Evolutionary conservation across 2,888 invertebrate genomes (phyloP).

Genomic region (Caenorhabditis sp.): DNA sequence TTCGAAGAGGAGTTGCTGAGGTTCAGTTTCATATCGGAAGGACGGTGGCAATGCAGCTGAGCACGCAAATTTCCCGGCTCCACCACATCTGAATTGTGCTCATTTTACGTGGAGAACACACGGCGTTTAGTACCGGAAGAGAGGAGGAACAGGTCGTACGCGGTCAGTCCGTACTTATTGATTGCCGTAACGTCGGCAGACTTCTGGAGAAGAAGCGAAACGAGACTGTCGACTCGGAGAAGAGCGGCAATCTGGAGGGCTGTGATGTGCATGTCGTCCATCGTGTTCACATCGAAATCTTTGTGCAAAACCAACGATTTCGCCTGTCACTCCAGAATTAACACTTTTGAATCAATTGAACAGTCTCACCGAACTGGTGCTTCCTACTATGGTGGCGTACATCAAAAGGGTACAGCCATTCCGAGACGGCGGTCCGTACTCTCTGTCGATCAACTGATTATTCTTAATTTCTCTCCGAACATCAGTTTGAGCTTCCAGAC

Average conservation of each 20-base stretch:
- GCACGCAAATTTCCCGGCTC: slow-evolving; percentile 16
- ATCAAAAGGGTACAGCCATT: slow-evolving; percentile 59
- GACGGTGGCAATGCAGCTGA: slow-evolving; percentile 33
- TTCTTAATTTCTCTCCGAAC: slow-evolving; percentile 34
- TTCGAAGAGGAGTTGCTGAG: slow-evolving; percentile 45
- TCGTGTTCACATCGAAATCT: slow-evolving; percentile 48
- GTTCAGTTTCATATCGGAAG: slow-evolving; percentile 19
- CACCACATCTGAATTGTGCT: neutral
- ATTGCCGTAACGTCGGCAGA: slow-evolving; percentile 19
- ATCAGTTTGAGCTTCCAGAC: slow-evolving; percentile 27
- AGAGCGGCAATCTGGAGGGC: slow-evolving; percentile 56
- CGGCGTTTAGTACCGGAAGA: slow-evolving; percentile 25
- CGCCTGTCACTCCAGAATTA: slow-evolving; percentile 7
- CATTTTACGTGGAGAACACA: neutral
- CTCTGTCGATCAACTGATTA: slow-evolving; percentile 11
- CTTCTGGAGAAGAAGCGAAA: slow-evolving; percentile 24
- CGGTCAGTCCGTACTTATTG: slow-evolving; percentile 44
- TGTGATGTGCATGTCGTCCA: slow-evolving; percentile 48
- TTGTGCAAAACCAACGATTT: slow-evolving; percentile 23
- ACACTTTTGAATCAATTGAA: neutral
- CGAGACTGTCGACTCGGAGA: slow-evolving; percentile 40
- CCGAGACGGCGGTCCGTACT: slow-evolving; percentile 32
- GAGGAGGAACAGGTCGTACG: slow-evolving; percentile 53
- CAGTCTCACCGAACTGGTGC: slow-evolving; percentile 52
- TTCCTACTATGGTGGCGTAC: slow-evolving; percentile 59